Conservation (phyloP, 2,113 vertebrate genomes). For the Stomatorhinus ivindoensis region DNA sequence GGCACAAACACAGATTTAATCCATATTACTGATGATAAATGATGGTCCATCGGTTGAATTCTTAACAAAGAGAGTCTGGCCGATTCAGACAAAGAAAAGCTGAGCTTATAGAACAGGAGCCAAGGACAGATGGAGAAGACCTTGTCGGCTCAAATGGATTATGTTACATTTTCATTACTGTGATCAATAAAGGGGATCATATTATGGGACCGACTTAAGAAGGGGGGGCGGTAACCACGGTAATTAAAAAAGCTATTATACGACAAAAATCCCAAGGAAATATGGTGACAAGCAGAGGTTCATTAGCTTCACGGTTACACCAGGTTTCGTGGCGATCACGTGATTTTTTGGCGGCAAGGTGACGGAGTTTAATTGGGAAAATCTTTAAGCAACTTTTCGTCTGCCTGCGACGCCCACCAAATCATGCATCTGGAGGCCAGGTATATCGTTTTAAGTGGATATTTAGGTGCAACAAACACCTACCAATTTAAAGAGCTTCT, state of each 20-base stretch:
- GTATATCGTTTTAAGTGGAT: background rate
- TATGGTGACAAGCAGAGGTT: background rate
- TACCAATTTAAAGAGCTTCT: background rate
- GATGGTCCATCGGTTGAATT: constrained; percentile 27
- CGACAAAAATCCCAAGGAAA: background rate
- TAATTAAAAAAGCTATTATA: background rate
- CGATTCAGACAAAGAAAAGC: constrained; percentile 16
- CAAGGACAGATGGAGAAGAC: constrained; percentile 18
- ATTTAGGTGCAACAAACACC: background rate
- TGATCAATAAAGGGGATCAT: constrained; percentile 40
- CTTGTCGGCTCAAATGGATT: constrained; percentile 41
- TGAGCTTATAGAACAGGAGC: constrained; percentile 9
- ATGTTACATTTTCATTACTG: constrained; percentile 55
- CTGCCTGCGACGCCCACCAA: background rate
- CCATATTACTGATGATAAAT: constrained; percentile 51
- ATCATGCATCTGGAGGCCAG: background rate
- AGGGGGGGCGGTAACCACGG: background rate
- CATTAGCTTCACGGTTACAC: background rate
- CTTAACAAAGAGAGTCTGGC: constrained; percentile 26
- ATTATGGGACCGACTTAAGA: constrained; percentile 1
- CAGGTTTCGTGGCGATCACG: background rate
- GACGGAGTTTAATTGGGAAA: background rate
- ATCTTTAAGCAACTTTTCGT: background rate
- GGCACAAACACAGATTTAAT: constrained; percentile 55
- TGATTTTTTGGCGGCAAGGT: background rate